These are phyloP conservation scores for Coelopa frigida DNA, from an alignment of 1,140 invertebrate species.

Conservation along the genomic window DNA sequence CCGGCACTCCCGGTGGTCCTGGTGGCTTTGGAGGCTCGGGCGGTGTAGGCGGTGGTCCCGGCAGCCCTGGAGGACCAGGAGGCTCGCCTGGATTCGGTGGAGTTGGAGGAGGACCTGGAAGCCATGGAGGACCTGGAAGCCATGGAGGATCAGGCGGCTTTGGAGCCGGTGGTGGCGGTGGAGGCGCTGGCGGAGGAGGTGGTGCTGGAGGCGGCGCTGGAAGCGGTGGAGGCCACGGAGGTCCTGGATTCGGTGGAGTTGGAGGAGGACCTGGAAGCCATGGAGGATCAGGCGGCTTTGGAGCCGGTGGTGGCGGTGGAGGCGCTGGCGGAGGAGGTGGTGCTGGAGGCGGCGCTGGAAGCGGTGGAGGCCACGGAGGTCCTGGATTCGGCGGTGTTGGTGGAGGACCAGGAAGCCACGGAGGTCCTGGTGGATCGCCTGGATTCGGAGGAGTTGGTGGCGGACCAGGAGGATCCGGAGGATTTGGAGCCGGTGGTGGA, in stretches of 20 bases:
- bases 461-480: not conserved
- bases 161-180: not conserved
- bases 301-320: not conserved
- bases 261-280: not conserved
- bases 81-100: not conserved
- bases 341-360: too few species aligned
- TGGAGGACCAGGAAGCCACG: not conserved
- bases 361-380: too few species aligned
- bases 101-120: not conserved
- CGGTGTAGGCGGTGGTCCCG: not conserved
- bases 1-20: not conserved
- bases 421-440: not conserved
- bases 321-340: too few species aligned
- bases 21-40: not conserved
- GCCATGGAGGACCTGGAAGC: not conserved
- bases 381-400: slow-evolving; percentile 1
- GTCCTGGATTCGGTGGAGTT: not conserved
- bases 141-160: not conserved
- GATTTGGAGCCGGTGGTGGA: not conserved
- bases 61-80: not conserved
- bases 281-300: not conserved
- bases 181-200: not conserved
- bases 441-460: not conserved
- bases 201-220: not conserved
- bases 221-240: not conserved